A percentile compares a stretch with the other conserved stretches of the same genome.
These are phyloP conservation scores for Plagiodera versicolora DNA, from an alignment of 2,888 invertebrate genomes.

Conservation along the genomic window DNA sequence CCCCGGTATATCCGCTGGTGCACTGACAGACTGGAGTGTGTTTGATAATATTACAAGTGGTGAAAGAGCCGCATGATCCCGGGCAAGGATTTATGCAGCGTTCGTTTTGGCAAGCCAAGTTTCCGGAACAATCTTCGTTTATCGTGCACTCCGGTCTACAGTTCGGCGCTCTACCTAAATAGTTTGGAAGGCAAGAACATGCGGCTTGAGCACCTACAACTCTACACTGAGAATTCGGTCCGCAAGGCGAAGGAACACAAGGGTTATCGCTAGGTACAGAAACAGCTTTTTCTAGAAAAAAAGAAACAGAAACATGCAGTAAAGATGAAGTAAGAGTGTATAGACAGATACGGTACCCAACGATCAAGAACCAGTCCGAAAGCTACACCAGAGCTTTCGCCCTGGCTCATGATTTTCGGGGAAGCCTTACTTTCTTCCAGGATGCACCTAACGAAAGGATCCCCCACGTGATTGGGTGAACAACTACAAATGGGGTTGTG, in stretches of 20 bases:
- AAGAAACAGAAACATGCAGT: constrained; percentile 10
- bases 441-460: constrained; percentile 74
- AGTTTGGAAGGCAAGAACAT: constrained; percentile 63
- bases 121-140: constrained; percentile 73
- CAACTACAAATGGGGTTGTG: constrained; percentile 89
- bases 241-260: constrained; percentile 67
- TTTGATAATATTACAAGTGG: constrained; percentile 74
- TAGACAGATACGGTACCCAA: constrained; percentile 10
- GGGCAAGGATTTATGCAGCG: constrained; percentile 79
- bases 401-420: not conserved
- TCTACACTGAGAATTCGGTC: constrained; percentile 64
- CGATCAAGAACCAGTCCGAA: too few species aligned
- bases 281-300: constrained; percentile 50
- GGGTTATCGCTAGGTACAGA: constrained; percentile 55
- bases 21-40: constrained; percentile 80
- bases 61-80: constrained; percentile 74
- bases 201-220: constrained; percentile 60
- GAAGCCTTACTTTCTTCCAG: constrained; percentile 64
- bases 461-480: constrained; percentile 74
- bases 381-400: too few species aligned
- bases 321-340: constrained; percentile 11
- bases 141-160: constrained; percentile 70
- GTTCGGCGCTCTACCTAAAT: constrained; percentile 64
- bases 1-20: constrained; percentile 68
- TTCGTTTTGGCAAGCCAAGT: constrained; percentile 76